These are phyloP conservation scores for Papilio glaucus DNA, from an alignment of 1,140 invertebrate genomes.

Conservation along the genomic window DNA sequence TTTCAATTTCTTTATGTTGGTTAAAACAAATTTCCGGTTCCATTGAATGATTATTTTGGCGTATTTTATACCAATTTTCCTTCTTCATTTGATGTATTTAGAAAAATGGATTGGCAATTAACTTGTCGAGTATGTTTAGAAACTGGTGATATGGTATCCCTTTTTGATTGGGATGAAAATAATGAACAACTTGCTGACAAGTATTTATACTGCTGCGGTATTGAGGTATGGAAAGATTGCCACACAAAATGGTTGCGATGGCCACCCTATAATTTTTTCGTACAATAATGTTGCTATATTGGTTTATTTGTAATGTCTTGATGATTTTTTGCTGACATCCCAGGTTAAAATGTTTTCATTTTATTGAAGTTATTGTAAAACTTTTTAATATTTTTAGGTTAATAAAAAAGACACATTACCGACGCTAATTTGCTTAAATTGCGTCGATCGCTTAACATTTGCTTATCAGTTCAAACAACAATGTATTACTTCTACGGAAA, in stretches of 20 bases:
- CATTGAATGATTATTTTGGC: slow-evolving; percentile 47
- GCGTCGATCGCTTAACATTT: slow-evolving; percentile 79
- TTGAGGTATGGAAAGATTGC: slow-evolving; percentile 82
- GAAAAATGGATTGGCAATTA: slow-evolving; percentile 83
- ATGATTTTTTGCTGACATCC: slow-evolving; percentile 79
- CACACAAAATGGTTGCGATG: slow-evolving; percentile 82
- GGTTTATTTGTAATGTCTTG: slow-evolving; percentile 65
- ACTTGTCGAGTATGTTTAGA: slow-evolving; percentile 84
- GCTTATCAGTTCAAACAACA: slow-evolving; percentile 82
- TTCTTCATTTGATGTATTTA: slow-evolving; percentile 32
- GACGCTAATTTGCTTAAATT: slow-evolving; percentile 80
- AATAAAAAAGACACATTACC: slow-evolving; percentile 77
- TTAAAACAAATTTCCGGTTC: slow-evolving; percentile 52
- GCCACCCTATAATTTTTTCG: slow-evolving; percentile 80
- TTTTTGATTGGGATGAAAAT: slow-evolving; percentile 84
- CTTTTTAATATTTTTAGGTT: slow-evolving; percentile 67
- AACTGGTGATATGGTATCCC: slow-evolving; percentile 82
- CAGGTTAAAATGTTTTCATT: slow-evolving; percentile 50
- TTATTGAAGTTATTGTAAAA: slow-evolving; percentile 40
- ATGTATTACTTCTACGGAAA: slow-evolving; percentile 78
- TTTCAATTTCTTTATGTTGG: slow-evolving; percentile 47
- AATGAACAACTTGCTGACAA: slow-evolving; percentile 84
- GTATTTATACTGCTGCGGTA: slow-evolving; percentile 82
- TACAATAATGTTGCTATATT: slow-evolving; percentile 82
- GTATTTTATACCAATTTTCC: slow-evolving; percentile 40